phyloP scores from a whole-genome alignment of 2,113 vertebrate genomes.

The Mirza zaza region DNA sequence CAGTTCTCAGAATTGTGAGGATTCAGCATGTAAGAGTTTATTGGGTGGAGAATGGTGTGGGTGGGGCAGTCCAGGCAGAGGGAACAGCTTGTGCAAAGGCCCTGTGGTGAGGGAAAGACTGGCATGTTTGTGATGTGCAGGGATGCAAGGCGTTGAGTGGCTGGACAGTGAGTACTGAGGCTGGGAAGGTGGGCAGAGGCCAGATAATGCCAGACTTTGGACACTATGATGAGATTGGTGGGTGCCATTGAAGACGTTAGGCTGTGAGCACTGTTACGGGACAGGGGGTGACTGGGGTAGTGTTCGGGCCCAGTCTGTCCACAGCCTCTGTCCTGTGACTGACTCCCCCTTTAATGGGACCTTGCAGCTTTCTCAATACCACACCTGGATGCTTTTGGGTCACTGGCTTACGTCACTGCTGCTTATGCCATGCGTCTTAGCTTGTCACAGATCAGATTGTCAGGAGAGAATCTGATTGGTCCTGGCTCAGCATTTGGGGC shows the following conservation, averaged over 20 bases:
- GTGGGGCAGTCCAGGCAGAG: fast-evolving
- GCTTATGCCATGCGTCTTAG: not conserved
- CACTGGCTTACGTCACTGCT: not conserved
- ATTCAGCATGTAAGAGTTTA: not conserved
- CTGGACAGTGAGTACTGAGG: not conserved
- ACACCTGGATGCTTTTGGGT: not conserved
- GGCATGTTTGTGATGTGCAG: not conserved
- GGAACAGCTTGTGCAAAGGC: not conserved
- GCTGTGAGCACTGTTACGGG: not conserved
- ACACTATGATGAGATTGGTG: too few species aligned
- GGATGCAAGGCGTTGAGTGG: too few species aligned
- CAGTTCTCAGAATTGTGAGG: not conserved
- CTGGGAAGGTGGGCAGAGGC: not conserved
- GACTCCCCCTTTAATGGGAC: not conserved
- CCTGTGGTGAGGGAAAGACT: not conserved
- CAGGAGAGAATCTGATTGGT: slow-evolving; percentile 34
- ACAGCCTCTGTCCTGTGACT: not conserved
- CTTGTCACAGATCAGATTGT: not conserved
- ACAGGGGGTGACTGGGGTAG: not conserved
- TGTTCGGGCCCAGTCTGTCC: too few species aligned
- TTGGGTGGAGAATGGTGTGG: too few species aligned
- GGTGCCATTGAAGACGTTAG: not conserved
- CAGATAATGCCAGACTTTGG: not conserved
- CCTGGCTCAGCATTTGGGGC: not conserved
- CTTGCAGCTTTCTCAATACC: not conserved